These are phyloP conservation scores for Drosophila infuscata DNA, from an alignment of 2,888 invertebrate species.

Conservation along the genomic window DNA sequence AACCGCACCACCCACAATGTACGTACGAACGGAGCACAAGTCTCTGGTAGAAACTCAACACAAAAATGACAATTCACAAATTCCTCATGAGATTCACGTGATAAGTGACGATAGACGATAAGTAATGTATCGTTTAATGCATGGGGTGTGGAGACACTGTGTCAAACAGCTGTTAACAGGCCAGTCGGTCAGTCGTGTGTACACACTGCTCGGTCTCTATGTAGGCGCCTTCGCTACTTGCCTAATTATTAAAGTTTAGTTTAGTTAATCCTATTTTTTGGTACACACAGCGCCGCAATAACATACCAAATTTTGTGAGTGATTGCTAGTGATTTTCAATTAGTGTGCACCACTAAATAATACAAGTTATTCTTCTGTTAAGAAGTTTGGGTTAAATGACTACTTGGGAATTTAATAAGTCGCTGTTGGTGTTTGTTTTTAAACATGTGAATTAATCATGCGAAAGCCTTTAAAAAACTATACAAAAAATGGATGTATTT, in stretches of 20 bases:
- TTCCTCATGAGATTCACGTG: slow-evolving; percentile 63
- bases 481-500: neutral
- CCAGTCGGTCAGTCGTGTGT: slow-evolving; percentile 24
- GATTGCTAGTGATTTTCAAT: neutral
- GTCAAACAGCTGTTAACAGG: slow-evolving; percentile 37
- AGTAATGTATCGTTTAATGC: slow-evolving; percentile 28
- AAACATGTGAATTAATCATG: slow-evolving; percentile 20
- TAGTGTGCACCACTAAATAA: neutral
- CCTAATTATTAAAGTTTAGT: slow-evolving; percentile 62
- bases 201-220: slow-evolving; percentile 49
- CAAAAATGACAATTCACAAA: slow-evolving; percentile 75
- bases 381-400: neutral
- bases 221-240: slow-evolving; percentile 58
- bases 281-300: slow-evolving; percentile 36
- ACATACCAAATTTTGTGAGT: slow-evolving; percentile 51
- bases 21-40: slow-evolving; percentile 65
- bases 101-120: slow-evolving; percentile 46
- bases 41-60: slow-evolving; percentile 74
- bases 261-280: slow-evolving; percentile 63
- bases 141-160: slow-evolving; percentile 31
- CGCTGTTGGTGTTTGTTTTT: slow-evolving; percentile 47
- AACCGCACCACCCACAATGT: slow-evolving; percentile 75
- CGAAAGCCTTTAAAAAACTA: neutral
- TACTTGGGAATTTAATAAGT: neutral
- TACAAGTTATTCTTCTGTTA: slow-evolving; percentile 8